Evolutionary conservation across 92 coral and sea anemone species (phyloP).

Genomic region (Bergia sp.): DNA sequence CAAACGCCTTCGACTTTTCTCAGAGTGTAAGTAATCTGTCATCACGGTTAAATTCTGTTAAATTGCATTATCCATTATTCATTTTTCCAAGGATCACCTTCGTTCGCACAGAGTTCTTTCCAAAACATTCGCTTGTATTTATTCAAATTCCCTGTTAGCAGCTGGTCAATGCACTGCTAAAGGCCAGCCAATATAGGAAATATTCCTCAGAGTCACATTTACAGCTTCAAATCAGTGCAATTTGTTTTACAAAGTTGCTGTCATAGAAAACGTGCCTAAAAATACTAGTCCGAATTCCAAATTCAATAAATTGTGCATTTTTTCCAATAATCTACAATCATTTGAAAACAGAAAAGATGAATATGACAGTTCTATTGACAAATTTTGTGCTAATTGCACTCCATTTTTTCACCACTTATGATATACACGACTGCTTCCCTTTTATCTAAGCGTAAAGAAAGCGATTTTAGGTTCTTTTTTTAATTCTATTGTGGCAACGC

Average conservation of each 20-base stretch:
- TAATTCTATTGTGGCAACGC: slow-evolving; percentile 21
- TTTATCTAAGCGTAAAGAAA: not conserved
- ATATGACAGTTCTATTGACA: not conserved
- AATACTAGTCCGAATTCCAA: not conserved
- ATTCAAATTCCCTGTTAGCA: slow-evolving; percentile 5
- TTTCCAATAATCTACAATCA: not conserved
- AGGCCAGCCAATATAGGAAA: slow-evolving; percentile 30
- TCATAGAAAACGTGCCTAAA: not conserved
- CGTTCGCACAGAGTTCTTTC: not conserved
- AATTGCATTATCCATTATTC: too few relatives aligned
- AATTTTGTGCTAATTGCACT: not conserved
- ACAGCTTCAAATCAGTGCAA: not conserved
- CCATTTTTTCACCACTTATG: not conserved
- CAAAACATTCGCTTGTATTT: not conserved
- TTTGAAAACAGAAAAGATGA: not conserved
- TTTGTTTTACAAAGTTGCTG: slow-evolving; percentile 35
- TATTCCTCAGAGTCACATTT: slow-evolving; percentile 25
- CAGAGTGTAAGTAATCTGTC: not conserved
- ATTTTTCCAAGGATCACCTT: not conserved
- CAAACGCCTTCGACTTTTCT: not conserved
- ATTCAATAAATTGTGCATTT: not conserved
- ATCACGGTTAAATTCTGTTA: not conserved
- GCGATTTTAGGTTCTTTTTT: not conserved
- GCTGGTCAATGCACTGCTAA: slow-evolving; percentile 16
- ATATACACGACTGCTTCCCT: not conserved